Conservation (phyloP, 2,888 invertebrate species). For the Camponotus fellah region DNA sequence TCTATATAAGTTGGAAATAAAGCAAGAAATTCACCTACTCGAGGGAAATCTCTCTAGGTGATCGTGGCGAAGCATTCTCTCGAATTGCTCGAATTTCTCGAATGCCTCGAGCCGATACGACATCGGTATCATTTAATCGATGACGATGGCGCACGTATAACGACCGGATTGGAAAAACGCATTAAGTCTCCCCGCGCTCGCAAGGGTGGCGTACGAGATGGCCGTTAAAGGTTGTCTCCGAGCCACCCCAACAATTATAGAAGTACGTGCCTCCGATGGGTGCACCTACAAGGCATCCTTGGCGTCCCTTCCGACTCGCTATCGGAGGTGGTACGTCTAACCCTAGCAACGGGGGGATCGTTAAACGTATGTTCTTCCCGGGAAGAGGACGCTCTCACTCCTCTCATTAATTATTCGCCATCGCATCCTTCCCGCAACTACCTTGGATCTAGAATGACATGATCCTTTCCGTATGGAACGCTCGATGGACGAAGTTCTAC, state of each 20-base stretch:
- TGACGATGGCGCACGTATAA: constrained; percentile 36
- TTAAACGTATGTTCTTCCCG: constrained; percentile 79
- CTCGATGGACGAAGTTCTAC: constrained; percentile 51
- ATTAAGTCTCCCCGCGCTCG: constrained; percentile 38
- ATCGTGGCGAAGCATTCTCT: background rate
- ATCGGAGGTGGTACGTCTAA: constrained; percentile 63
- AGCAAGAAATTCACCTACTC: background rate
- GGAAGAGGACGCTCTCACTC: constrained; percentile 74
- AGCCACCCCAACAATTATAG: constrained; percentile 80
- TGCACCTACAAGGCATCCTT: constrained; percentile 53
- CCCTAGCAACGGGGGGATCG: constrained; percentile 70
- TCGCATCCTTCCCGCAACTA: constrained; percentile 58
- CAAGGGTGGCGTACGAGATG: constrained; percentile 72
- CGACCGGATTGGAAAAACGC: constrained; percentile 48
- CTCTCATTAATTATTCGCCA: constrained; percentile 81
- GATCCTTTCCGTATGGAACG: constrained; percentile 41
- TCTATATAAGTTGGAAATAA: constrained; percentile 14
- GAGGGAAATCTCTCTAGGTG: background rate
- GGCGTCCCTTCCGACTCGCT: constrained; percentile 47
- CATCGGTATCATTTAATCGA: constrained; percentile 43
- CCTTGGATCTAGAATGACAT: constrained; percentile 30
- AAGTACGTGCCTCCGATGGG: constrained; percentile 79
- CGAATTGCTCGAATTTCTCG: constrained; percentile 5
- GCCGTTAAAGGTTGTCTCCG: constrained; percentile 77
- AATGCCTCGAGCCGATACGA: background rate